Conservation (phyloP, 1,140 invertebrate genomes). For the Meteorus sp. region DNA sequence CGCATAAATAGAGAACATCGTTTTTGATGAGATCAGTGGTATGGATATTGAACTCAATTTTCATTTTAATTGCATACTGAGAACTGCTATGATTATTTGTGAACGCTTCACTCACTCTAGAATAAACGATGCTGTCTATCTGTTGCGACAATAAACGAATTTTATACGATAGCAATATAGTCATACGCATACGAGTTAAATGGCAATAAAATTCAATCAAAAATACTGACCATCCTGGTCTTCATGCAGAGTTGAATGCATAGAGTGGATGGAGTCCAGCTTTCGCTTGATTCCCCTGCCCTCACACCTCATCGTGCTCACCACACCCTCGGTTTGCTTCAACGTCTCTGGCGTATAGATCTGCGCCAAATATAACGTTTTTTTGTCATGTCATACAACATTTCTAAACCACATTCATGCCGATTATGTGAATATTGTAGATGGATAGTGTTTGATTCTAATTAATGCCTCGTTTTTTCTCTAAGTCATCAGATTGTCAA, state of each 20-base stretch:
- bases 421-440: slow-evolving; percentile 29
- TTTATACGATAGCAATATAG: slow-evolving; percentile 11
- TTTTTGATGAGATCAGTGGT: background rate
- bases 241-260: slow-evolving; percentile 61
- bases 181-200: slow-evolving; percentile 38
- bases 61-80: background rate
- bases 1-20: background rate
- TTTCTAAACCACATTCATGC: slow-evolving; percentile 51
- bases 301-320: slow-evolving; percentile 58
- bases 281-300: slow-evolving; percentile 60
- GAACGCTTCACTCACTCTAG: background rate
- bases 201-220: slow-evolving; percentile 47
- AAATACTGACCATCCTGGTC: slow-evolving; percentile 61
- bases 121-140: slow-evolving; percentile 4
- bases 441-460: too few relatives aligned
- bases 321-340: slow-evolving; percentile 59
- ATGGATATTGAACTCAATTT: background rate
- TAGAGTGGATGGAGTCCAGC: slow-evolving; percentile 59
- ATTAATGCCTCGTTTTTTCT: too few relatives aligned
- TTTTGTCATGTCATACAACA: slow-evolving; percentile 59
- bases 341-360: slow-evolving; percentile 56
- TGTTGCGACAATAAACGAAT: background rate
- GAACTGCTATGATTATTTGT: background rate
- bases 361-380: slow-evolving; percentile 61
- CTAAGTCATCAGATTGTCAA: too few relatives aligned